phyloP scores from a whole-genome alignment of 30 jellyfish, hydroid and myxozoan species.

The Pseudorhiza aurosa region DNA sequence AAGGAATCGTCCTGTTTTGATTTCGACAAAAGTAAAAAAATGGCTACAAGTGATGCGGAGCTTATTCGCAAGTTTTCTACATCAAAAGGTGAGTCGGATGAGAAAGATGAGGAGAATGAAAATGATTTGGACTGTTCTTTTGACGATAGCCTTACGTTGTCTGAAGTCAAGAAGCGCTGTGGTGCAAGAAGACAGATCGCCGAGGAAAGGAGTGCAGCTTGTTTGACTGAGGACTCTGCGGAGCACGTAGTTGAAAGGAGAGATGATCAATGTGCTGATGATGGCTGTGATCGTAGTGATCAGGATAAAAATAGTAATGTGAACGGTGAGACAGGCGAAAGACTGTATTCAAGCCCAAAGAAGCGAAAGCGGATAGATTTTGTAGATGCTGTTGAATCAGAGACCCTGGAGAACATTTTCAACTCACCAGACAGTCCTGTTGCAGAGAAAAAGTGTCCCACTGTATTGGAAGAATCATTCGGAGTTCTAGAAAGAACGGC shows the following conservation, averaged over 20 bases:
- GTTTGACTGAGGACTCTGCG: neutral
- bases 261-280: neutral
- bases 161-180: conserved; percentile 1
- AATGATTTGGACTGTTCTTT: conserved; percentile 7
- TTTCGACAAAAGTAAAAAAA: too few species aligned
- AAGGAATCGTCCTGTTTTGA: too few species aligned
- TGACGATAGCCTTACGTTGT: conserved; percentile 21
- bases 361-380: neutral
- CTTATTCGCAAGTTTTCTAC: too few species aligned
- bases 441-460: neutral
- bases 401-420: conserved; percentile 29
- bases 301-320: neutral
- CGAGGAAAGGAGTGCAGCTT: neutral
- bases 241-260: neutral
- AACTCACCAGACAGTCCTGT: conserved; percentile 18
- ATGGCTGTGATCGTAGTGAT: neutral
- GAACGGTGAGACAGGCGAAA: neutral
- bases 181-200: neutral
- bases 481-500: neutral
- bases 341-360: neutral
- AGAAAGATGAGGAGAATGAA: neutral
- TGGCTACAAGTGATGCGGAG: too few species aligned
- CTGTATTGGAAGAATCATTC: neutral
- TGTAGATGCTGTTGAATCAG: neutral
- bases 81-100: too few species aligned